Percentiles rank a stretch among this genome's conserved stretches.
phyloP scores from a whole-genome alignment of 2,113 vertebrate species.

The Hyaena hyaena region DNA sequence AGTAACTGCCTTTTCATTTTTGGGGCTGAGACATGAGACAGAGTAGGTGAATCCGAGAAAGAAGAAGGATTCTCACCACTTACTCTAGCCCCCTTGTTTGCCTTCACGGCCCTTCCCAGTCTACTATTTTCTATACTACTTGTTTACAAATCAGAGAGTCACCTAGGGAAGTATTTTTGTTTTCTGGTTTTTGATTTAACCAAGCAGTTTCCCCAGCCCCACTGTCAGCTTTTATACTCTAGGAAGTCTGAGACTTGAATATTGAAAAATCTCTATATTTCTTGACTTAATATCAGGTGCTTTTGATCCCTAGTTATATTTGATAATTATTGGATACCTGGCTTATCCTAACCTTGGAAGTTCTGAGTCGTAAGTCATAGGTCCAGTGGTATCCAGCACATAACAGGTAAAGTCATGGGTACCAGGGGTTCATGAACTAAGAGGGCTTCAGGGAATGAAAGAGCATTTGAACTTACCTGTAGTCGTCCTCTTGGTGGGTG shows the following conservation, averaged over 20 bases:
- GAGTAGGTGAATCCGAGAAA: not conserved
- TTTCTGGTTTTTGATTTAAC: not conserved
- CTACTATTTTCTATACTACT: conserved; percentile 18
- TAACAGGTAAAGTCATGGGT: not conserved
- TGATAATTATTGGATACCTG: not conserved
- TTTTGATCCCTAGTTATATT: conserved; percentile 16
- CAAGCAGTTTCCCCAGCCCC: not conserved
- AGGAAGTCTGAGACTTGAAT: not conserved
- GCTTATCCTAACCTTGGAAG: not conserved
- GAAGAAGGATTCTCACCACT: not conserved
- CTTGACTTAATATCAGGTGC: not conserved
- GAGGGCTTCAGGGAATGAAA: not conserved
- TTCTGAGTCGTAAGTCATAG: not conserved
- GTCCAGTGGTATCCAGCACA: not conserved
- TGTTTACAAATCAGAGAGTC: not conserved
- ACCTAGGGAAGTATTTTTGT: not conserved
- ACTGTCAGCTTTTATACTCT: not conserved
- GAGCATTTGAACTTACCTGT: not conserved
- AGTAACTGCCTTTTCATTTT: not conserved
- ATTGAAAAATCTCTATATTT: not conserved
- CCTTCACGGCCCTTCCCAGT: not conserved
- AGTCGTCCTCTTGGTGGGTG: not conserved
- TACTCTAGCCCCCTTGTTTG: not conserved
- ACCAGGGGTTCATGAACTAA: not conserved
- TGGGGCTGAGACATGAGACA: not conserved